phyloP scores from a whole-genome alignment of 2,113 vertebrate genomes.

The Tiliqua scincoides region DNA sequence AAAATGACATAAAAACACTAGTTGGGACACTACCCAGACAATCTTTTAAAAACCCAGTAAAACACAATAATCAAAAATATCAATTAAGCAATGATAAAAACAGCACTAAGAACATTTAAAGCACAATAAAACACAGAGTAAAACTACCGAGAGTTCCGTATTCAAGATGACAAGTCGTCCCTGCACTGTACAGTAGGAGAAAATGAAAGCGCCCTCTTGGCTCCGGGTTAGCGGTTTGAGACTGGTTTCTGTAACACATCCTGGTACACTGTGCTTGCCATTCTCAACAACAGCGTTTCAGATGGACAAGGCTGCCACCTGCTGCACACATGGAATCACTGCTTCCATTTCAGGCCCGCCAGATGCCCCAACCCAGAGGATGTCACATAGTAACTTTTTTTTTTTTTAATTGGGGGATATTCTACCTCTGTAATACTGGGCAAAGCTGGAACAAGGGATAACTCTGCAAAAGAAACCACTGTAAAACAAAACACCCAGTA shows the following conservation, averaged over 20 bases:
- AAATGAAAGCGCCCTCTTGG: background rate
- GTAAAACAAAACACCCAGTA: background rate
- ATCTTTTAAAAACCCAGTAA: too few species aligned
- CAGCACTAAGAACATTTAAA: too few species aligned
- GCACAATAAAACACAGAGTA: too few species aligned
- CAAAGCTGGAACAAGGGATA: background rate
- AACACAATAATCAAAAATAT: too few species aligned
- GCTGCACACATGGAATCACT: background rate
- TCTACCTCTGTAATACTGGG: background rate
- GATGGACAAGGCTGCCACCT: conserved; percentile 29
- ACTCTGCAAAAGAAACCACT: background rate
- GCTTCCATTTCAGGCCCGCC: background rate
- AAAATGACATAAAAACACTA: too few species aligned
- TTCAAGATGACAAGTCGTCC: rapidly evolving
- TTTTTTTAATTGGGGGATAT: background rate
- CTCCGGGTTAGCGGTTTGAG: background rate
- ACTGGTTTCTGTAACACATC: rapidly evolving
- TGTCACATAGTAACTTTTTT: background rate
- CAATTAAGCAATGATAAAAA: too few species aligned
- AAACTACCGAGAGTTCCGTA: background rate
- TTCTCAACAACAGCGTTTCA: background rate
- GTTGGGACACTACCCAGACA: too few species aligned
- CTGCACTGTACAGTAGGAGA: background rate
- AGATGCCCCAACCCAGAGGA: background rate
- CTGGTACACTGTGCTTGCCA: background rate